Conservation (phyloP, 2,888 invertebrate species). For the Dynastes grantii region DNA sequence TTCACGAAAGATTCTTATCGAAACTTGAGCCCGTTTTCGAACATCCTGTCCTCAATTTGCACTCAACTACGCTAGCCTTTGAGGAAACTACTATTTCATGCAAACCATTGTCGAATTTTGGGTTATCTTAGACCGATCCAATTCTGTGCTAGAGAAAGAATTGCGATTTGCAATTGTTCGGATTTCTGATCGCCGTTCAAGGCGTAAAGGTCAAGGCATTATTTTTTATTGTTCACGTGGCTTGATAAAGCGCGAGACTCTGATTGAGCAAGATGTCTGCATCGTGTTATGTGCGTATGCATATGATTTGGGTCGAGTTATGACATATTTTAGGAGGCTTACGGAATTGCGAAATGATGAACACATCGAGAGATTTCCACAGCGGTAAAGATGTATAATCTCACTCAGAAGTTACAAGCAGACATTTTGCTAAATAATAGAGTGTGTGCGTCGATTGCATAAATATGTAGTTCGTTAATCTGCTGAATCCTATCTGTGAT, state of each 20-base stretch:
- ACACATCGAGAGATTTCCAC: constrained; percentile 14
- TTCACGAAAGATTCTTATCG: constrained; percentile 39
- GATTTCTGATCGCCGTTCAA: constrained; percentile 28
- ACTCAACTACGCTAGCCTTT: constrained; percentile 1
- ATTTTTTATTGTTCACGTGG: constrained; percentile 33
- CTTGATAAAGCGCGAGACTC: constrained; percentile 29
- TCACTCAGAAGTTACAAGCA: neutral
- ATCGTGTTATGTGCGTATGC: constrained; percentile 34
- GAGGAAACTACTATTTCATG: constrained; percentile 15
- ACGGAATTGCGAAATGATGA: constrained; percentile 33
- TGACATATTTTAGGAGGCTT: constrained; percentile 39
- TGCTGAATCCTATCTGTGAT: too few species aligned
- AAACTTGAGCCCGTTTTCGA: constrained; percentile 27
- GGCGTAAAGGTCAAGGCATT: constrained; percentile 44
- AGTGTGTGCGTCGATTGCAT: too few species aligned
- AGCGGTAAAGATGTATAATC: neutral
- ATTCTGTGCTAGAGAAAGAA: neutral
- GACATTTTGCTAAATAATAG: too few species aligned
- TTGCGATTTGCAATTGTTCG: constrained; percentile 42
- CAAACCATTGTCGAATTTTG: constrained; percentile 9
- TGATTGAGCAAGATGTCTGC: constrained; percentile 37
- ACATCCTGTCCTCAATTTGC: constrained; percentile 33
- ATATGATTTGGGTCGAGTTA: constrained; percentile 45
- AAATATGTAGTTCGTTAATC: too few species aligned
- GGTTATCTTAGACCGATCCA: neutral